These are phyloP conservation scores for Dendronephthya gigantea DNA, from an alignment of 64 coral and sea anemone genomes.

Conservation along the genomic window DNA sequence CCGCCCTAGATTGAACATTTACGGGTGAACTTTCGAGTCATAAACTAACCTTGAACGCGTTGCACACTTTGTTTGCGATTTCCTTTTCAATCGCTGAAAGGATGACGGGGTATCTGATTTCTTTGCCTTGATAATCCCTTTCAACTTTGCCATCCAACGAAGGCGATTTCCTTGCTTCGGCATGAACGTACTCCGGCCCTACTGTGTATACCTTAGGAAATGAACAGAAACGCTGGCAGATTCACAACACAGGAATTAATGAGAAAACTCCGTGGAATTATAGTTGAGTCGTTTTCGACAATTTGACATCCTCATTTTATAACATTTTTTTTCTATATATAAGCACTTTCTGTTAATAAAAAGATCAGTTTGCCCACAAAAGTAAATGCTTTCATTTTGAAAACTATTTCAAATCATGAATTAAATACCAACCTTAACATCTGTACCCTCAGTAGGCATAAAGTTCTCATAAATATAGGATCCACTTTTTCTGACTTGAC, in stretches of 20 bases:
- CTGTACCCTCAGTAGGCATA: slow-evolving; percentile 89
- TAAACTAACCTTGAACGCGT: slow-evolving; percentile 67
- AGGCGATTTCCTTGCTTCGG: slow-evolving; percentile 91
- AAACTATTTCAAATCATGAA: neutral
- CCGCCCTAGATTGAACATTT: too few species aligned
- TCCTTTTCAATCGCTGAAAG: slow-evolving; percentile 84
- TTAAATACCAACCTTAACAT: slow-evolving; percentile 70
- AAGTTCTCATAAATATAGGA: slow-evolving; percentile 99
- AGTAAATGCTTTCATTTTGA: neutral
- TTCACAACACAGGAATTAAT: too few species aligned
- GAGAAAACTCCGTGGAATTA: too few species aligned
- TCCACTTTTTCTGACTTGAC: slow-evolving; percentile 69
- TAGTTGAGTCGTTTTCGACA: too few species aligned
- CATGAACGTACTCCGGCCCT: slow-evolving; percentile 91
- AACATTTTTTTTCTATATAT: too few species aligned
- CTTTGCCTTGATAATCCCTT: slow-evolving; percentile 86
- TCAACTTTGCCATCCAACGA: slow-evolving; percentile 97
- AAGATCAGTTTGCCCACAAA: too few species aligned
- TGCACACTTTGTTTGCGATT: slow-evolving; percentile 97
- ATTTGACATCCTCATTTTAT: too few species aligned
- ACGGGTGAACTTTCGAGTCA: neutral
- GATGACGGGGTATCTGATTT: slow-evolving; percentile 93
- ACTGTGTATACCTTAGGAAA: slow-evolving; percentile 73
- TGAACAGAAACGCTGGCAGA: neutral
- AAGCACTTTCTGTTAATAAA: too few species aligned